These are phyloP conservation scores for Nycticebus coucang DNA, from an alignment of 2,113 vertebrate genomes.

Conservation along the genomic window DNA sequence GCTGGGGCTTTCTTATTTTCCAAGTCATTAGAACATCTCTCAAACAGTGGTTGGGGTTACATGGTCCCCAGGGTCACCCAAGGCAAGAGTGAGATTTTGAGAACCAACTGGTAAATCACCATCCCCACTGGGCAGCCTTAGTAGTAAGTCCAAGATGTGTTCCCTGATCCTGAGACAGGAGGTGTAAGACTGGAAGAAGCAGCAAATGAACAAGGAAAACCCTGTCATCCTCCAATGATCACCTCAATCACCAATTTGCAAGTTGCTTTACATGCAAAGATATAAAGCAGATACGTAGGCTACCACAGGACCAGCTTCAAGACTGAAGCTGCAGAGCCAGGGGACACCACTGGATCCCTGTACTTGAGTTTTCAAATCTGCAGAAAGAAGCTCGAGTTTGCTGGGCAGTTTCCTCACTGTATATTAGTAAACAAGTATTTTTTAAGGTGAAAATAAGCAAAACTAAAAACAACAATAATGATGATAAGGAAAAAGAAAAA, in stretches of 20 bases:
- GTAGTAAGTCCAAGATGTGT: not conserved
- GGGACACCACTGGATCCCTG: too few species aligned
- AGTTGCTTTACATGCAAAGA: too few species aligned
- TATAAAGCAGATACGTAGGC: too few species aligned
- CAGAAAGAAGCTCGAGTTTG: too few species aligned
- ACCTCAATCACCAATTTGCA: too few species aligned
- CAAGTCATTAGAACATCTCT: not conserved
- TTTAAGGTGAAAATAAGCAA: not conserved
- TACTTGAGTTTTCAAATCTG: too few species aligned
- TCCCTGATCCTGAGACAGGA: not conserved
- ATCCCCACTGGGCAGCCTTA: rapidly evolving
- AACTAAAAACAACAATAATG: not conserved
- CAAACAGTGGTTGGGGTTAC: not conserved
- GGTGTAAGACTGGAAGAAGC: not conserved
- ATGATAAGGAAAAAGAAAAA: not conserved
- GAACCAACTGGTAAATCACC: not conserved
- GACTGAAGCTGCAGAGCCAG: too few species aligned
- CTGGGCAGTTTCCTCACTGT: too few species aligned
- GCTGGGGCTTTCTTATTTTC: not conserved
- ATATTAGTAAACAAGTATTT: too few species aligned
- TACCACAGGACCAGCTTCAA: too few species aligned
- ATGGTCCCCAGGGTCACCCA: not conserved
- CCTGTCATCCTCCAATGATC: too few species aligned
- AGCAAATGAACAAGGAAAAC: not conserved
- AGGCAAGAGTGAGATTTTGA: constrained; percentile 34